These are phyloP conservation scores for Agelaius tricolor DNA, from an alignment of 2,113 vertebrate genomes.

Conservation along the genomic window DNA sequence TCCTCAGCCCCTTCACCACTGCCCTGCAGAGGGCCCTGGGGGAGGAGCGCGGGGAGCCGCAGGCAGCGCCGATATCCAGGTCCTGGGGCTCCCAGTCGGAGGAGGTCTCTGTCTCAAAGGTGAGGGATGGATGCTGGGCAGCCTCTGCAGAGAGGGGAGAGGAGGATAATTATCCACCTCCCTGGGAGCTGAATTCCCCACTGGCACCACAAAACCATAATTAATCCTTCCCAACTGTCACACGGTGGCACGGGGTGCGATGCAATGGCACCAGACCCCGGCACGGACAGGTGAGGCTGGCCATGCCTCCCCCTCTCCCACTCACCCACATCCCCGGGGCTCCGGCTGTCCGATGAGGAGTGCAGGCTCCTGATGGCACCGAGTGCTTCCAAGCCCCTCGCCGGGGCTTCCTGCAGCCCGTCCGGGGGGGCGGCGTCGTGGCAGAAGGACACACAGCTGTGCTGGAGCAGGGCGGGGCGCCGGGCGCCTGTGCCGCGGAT, in stretches of 20 bases:
- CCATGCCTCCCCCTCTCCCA: fast-evolving
- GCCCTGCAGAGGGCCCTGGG: conserved; percentile 79
- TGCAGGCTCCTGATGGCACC: conserved; percentile 32
- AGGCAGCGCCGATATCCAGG: not conserved
- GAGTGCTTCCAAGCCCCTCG: not conserved
- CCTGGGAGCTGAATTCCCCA: not conserved
- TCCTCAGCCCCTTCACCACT: conserved; percentile 84
- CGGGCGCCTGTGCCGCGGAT: conserved; percentile 61
- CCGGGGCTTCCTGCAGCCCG: not conserved
- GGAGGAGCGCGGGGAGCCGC: not conserved
- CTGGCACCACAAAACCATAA: not conserved
- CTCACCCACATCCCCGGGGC: conserved; percentile 82
- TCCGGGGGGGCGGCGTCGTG: conserved; percentile 1
- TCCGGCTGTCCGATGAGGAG: conserved; percentile 83
- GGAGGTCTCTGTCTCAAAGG: conserved; percentile 58
- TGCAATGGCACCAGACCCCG: fast-evolving
- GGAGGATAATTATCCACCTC: not conserved
- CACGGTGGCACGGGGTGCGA: fast-evolving
- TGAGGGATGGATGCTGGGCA: conserved; percentile 77
- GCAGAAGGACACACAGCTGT: conserved; percentile 55
- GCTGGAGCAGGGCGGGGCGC: conserved; percentile 73
- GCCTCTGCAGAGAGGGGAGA: conserved; percentile 46
- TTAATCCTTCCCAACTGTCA: not conserved
- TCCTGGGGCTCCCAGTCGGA: conserved; percentile 52
- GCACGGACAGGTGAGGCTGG: fast-evolving